Conservation (phyloP, 2,888 invertebrate genomes). For the Euproctis similis region DNA sequence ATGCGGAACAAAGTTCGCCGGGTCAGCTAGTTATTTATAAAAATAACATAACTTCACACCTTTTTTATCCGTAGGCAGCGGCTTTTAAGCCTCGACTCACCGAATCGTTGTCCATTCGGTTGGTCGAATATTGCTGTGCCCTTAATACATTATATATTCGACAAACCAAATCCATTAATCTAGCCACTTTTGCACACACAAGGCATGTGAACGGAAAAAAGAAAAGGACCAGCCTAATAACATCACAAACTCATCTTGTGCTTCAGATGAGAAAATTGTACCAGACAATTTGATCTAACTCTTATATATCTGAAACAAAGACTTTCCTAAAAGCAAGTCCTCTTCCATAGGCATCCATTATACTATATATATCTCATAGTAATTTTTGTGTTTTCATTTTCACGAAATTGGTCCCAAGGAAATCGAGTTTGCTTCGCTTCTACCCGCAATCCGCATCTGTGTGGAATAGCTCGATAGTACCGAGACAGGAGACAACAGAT, state of each 20-base stretch:
- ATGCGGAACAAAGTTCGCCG: no score
- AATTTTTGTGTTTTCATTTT: slow-evolving; percentile 52
- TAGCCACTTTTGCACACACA: slow-evolving; percentile 4
- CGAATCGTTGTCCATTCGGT: no score
- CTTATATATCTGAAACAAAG: slow-evolving; percentile 13
- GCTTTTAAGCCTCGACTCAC: no score
- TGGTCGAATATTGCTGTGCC: no score
- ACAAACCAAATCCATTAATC: slow-evolving; percentile 1
- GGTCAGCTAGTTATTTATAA: no score
- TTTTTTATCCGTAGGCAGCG: no score
- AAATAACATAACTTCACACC: no score
- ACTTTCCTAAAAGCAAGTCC: slow-evolving; percentile 11
- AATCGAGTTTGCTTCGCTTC: slow-evolving; percentile 57
- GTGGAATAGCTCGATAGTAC: slow-evolving; percentile 56
- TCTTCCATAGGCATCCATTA: slow-evolving; percentile 22
- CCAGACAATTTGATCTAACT: slow-evolving; percentile 22
- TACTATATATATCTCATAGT: slow-evolving; percentile 25
- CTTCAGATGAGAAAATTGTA: slow-evolving; percentile 13
- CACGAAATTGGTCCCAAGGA: slow-evolving; percentile 39
- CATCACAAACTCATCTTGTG: slow-evolving; percentile 10
- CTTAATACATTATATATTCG: no score
- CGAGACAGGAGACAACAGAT: slow-evolving; percentile 64
- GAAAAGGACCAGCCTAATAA: slow-evolving; percentile 12
- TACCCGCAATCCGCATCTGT: slow-evolving; percentile 59
- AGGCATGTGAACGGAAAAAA: slow-evolving; percentile 6